Base-by-base conservation (phyloP, 2,113 vertebrate species). In the Lamprotornis superbus region DNA sequence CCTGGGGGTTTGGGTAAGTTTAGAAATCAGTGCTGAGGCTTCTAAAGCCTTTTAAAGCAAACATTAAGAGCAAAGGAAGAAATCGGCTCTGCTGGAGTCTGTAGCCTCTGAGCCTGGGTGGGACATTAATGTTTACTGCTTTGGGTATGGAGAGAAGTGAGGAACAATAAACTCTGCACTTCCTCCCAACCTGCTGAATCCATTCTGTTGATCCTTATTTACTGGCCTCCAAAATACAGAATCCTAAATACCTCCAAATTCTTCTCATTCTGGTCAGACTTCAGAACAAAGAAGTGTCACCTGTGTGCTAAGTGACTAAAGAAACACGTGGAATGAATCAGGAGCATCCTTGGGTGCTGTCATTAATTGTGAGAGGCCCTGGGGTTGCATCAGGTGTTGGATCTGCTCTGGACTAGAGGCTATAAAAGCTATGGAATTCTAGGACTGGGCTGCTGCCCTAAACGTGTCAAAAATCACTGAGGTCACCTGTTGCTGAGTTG, bases 401-500 rank as follows among this genome's bases (percentile, higher is more conserved):
- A 4, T 25, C 20, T 42, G 39, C 25, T 53, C n/a, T 5, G 27
- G 31, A 42, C n/a, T 63, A 47, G 19, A 11, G 40, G 1, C 44
- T 44, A 0, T 0, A 40, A 31, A 33, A 64, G 14, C 55, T 28
- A 2, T 3, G 59, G 23, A 59, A 35, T 55, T 50, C 33, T 12
- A 9, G 60, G 24, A 10, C 15, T 25, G 39, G 21, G 4, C 22
- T 42, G 65, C 42, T 89, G 53, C 49, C 23, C 49, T 46, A 22
- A 42, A 68, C 35, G 15, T 1, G 8, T 61, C 4, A 15, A 9
- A 57, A 68, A 12, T 3, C 17, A 11, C 2, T 1, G 5, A 4
- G 5, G 16, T 22, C 18, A 15, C 31, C 19, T 22, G 9, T 24
- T 78, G 65, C 39, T 35, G 35, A 21, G 21, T 2, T 60, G 39